phyloP scores from a whole-genome alignment of 1,140 invertebrate species.

The Hycleus cichorii region DNA sequence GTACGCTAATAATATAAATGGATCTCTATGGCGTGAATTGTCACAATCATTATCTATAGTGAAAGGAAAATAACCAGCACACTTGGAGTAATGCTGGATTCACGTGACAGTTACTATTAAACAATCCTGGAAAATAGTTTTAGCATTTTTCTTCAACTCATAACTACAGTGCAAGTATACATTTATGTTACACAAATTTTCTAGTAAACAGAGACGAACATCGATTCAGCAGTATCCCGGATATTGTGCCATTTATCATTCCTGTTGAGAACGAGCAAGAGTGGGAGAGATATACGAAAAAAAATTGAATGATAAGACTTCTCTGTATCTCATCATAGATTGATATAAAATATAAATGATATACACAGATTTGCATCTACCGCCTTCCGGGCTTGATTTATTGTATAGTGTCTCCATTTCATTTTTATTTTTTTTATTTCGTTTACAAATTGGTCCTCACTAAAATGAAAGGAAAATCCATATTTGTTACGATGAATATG shows the following conservation, averaged over 20 bases:
- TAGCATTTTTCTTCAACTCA: too few relatives aligned
- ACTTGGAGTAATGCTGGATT: too few relatives aligned
- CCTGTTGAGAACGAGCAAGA: background rate
- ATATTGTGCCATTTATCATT: conserved; percentile 31
- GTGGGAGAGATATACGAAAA: conserved; percentile 14
- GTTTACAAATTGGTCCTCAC: conserved; percentile 21
- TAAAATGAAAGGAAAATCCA: too few relatives aligned
- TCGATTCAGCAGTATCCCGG: conserved; percentile 10
- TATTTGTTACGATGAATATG: too few relatives aligned
- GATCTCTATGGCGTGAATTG: too few relatives aligned
- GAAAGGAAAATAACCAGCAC: too few relatives aligned
- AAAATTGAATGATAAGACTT: conserved; percentile 27
- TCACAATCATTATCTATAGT: too few relatives aligned
- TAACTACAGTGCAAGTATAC: too few relatives aligned
- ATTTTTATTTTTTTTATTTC: conserved; percentile 18
- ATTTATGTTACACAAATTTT: too few relatives aligned
- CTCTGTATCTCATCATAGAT: conserved; percentile 35
- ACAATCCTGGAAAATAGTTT: too few relatives aligned
- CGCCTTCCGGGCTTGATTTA: conserved; percentile 29
- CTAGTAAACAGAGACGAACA: conserved; percentile 7
- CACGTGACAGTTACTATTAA: too few relatives aligned
- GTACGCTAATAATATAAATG: too few relatives aligned
- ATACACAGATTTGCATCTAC: conserved; percentile 32
- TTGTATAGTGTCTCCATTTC: conserved; percentile 29
- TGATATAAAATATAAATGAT: conserved; percentile 37